Evolutionary conservation across 2,888 invertebrate genomes (phyloP).

Genomic region (Ptilodon capucinus): DNA sequence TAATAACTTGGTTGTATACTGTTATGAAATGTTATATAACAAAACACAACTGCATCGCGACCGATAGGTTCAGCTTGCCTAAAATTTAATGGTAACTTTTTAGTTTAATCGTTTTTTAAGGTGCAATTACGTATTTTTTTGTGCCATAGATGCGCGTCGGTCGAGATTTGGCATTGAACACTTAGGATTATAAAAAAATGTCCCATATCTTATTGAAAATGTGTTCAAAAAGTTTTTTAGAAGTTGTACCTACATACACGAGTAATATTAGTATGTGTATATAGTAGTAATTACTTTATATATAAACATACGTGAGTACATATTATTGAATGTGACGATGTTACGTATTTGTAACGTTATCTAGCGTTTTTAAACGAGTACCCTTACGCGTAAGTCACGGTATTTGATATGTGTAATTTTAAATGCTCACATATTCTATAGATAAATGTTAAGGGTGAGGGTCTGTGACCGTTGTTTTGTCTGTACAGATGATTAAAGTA

Average conservation of each 20-base stretch:
- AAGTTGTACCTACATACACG: slow-evolving; percentile 67
- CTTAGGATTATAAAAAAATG: slow-evolving; percentile 49
- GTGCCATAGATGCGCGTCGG: slow-evolving; percentile 60
- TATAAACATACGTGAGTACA: slow-evolving; percentile 27
- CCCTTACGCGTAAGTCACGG: slow-evolving; percentile 28
- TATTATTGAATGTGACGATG: slow-evolving; percentile 29
- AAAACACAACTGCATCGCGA: slow-evolving; percentile 7
- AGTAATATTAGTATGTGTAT: slow-evolving; percentile 61
- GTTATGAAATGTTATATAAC: slow-evolving; percentile 17
- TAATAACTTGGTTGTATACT: not conserved
- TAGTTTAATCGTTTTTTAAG: slow-evolving; percentile 30
- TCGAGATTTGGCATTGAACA: slow-evolving; percentile 41
- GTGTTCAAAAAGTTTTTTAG: slow-evolving; percentile 76
- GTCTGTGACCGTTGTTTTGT: not conserved
- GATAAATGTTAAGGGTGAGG: slow-evolving; percentile 13
- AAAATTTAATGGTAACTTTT: slow-evolving; percentile 27
- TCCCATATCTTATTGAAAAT: slow-evolving; percentile 79
- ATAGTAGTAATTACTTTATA: slow-evolving; percentile 50
- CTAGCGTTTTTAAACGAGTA: slow-evolving; percentile 37
- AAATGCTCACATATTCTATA: slow-evolving; percentile 31
- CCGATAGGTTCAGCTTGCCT: slow-evolving; percentile 52
- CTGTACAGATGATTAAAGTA: not conserved
- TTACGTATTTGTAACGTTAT: slow-evolving; percentile 44
- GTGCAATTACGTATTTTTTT: slow-evolving; percentile 47
- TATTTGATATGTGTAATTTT: slow-evolving; percentile 24